Evolutionary conservation across 2,888 invertebrate species (phyloP).

Genomic region (Sinhomidia bicolor): DNA sequence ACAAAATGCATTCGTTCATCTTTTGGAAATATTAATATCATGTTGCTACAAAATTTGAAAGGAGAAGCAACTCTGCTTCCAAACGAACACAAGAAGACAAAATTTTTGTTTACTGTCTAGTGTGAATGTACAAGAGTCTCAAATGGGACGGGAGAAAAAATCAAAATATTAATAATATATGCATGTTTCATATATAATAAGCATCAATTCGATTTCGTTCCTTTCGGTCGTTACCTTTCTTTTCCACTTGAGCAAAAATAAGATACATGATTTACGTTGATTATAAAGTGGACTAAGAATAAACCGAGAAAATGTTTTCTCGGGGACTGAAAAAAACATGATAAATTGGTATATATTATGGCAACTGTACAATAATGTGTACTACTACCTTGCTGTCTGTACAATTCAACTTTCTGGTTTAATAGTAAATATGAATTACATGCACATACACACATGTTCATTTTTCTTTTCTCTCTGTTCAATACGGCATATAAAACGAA

Average conservation of each 20-base stretch:
- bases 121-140: neutral
- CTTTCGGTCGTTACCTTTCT: too few species aligned
- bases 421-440: too few species aligned
- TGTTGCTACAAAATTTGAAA: conserved; percentile 27
- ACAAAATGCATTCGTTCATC: neutral
- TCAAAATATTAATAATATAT: neutral
- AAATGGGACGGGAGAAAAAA: neutral
- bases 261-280: conserved; percentile 16
- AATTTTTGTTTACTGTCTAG: neutral
- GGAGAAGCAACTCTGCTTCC: neutral
- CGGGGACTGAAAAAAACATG: neutral
- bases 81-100: neutral
- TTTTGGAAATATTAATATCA: neutral
- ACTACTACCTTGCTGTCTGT: too few species aligned
- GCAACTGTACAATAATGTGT: neutral
- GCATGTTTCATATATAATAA: conserved; percentile 8
- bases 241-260: too few species aligned
- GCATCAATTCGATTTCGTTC: neutral
- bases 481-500: too few species aligned
- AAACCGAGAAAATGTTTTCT: neutral
- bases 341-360: conserved; percentile 19
- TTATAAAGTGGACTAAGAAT: neutral
- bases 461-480: too few species aligned
- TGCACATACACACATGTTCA: too few species aligned
- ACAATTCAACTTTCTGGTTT: too few species aligned